Percentiles rank a stretch among this genome's conserved stretches.
These are phyloP conservation scores for Tupiocoris notatus DNA, from an alignment of 2,888 invertebrate genomes.

Conservation along the genomic window DNA sequence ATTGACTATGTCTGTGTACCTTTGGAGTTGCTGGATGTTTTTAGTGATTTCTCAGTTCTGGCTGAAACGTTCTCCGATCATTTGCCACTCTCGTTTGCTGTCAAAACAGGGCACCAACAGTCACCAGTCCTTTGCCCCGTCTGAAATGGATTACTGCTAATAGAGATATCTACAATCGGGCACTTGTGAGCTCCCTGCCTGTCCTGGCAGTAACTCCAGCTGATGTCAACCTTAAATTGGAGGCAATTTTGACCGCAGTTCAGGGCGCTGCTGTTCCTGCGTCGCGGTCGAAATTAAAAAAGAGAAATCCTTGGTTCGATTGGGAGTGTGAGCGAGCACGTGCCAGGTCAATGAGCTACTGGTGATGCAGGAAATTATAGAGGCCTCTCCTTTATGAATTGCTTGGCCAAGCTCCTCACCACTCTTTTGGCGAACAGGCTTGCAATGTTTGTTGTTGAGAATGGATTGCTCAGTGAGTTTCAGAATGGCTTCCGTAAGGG, in stretches of 20 bases:
- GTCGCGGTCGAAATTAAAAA: background rate
- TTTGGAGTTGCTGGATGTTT: background rate
- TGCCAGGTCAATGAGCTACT: background rate
- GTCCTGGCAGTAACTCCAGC: background rate
- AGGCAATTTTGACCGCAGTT: background rate
- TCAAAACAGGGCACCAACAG: background rate
- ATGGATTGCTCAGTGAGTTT: background rate
- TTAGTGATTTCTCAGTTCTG: constrained; percentile 3
- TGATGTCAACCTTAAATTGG: background rate
- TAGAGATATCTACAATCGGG: background rate
- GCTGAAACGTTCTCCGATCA: constrained; percentile 13
- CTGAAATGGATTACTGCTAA: background rate
- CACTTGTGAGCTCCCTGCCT: background rate
- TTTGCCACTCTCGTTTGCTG: background rate
- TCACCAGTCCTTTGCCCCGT: background rate
- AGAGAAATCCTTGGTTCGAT: background rate
- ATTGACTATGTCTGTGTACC: constrained; percentile 27
- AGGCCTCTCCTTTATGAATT: background rate
- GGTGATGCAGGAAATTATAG: background rate
- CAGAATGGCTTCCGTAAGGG: constrained; percentile 8
- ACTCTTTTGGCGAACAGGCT: background rate
- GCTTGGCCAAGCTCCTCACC: background rate
- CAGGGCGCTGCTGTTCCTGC: background rate
- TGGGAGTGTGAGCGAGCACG: background rate
- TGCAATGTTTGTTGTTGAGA: background rate